phyloP scores from a whole-genome alignment of 64 coral and sea anemone genomes.

The Pocillopora damicornis region DNA sequence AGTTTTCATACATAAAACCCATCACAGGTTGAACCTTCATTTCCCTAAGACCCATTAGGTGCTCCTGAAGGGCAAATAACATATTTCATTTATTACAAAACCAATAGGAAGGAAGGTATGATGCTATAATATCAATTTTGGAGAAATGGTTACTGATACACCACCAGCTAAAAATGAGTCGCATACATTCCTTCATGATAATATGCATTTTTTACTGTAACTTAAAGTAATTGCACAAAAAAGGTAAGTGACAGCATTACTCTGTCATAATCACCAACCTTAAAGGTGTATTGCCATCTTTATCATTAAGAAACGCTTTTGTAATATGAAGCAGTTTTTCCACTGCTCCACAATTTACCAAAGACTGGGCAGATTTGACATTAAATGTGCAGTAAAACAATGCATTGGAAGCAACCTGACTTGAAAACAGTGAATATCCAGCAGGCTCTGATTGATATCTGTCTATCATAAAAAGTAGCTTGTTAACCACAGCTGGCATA shows the following conservation, averaged over 20 bases:
- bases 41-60: too few species aligned
- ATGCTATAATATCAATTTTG: too few species aligned
- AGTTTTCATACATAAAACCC: too few species aligned
- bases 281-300: conserved; percentile 26
- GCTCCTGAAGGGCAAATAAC: too few species aligned
- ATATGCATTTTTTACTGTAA: too few species aligned
- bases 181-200: too few species aligned
- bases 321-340: conserved; percentile 34
- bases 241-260: background rate
- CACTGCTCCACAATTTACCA: conserved; percentile 27
- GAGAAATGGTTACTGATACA: too few species aligned
- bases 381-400: conserved; percentile 74
- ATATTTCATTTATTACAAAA: too few species aligned
- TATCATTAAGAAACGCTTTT: conserved; percentile 22
- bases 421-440: conserved; percentile 38
- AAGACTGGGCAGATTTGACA: conserved; percentile 31
- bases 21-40: too few species aligned
- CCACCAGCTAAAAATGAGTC: too few species aligned
- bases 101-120: too few species aligned
- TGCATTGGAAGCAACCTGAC: conserved; percentile 52
- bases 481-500: conserved; percentile 33
- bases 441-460: conserved; percentile 1
- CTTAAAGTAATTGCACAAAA: too few species aligned
- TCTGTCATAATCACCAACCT: background rate
- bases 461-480: conserved; percentile 57